Conservation (phyloP, 1,140 invertebrate genomes). For the Trachymyrmex cornetzi region DNA sequence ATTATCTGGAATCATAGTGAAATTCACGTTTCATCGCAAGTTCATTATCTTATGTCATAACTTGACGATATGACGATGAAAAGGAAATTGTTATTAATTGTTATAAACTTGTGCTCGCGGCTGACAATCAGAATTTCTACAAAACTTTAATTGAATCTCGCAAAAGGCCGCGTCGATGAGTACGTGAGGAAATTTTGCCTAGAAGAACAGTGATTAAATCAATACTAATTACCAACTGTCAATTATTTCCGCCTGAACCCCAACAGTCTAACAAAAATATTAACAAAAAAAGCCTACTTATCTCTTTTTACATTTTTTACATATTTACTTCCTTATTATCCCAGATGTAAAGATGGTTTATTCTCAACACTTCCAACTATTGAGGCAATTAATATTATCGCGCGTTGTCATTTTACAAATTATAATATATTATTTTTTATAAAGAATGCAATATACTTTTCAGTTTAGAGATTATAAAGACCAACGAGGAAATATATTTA, state of each 20-base stretch:
- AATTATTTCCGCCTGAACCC: constrained; percentile 37
- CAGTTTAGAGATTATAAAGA: neutral
- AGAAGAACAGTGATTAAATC: constrained; percentile 57
- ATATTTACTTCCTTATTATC: constrained; percentile 6
- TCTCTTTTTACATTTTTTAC: neutral
- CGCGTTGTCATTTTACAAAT: constrained; percentile 6
- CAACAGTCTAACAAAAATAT: constrained; percentile 29
- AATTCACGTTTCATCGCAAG: neutral
- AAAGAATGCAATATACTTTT: neutral
- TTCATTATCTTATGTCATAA: neutral
- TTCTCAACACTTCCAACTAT: neutral
- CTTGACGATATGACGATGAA: neutral
- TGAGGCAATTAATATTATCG: neutral
- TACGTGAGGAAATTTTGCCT: constrained; percentile 28
- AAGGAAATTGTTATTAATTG: constrained; percentile 56
- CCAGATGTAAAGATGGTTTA: neutral
- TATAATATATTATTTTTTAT: neutral
- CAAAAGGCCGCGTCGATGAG: constrained; percentile 12
- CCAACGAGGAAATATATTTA: neutral
- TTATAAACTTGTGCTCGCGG: constrained; percentile 16
- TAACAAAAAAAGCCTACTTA: constrained; percentile 30
- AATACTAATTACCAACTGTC: constrained; percentile 65
- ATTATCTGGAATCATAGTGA: neutral
- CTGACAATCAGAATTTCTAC: constrained; percentile 38
- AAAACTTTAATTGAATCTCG: constrained; percentile 49